Evolutionary conservation across 2,113 vertebrate genomes (phyloP).

Genomic region (Mobula birostris): DNA sequence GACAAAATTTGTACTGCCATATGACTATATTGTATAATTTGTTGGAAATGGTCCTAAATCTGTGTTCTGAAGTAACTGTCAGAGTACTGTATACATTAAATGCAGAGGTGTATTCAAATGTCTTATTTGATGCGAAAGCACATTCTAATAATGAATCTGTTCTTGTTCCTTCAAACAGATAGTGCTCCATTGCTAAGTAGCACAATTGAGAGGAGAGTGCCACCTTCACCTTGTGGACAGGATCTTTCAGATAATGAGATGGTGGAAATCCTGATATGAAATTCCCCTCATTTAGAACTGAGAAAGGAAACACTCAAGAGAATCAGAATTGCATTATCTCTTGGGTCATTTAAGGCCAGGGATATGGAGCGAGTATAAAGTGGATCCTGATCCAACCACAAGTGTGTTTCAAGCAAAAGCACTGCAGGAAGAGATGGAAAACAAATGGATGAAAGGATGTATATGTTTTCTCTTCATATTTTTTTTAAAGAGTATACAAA

Average conservation of each 20-base stretch:
- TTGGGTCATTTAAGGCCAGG: not conserved
- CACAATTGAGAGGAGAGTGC: slow-evolving; percentile 56
- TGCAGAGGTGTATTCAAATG: not conserved
- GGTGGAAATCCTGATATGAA: slow-evolving; percentile 75
- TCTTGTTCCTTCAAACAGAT: not conserved
- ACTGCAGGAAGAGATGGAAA: not conserved
- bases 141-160: not conserved
- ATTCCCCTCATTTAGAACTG: slow-evolving; percentile 11
- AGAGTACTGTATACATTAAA: not conserved
- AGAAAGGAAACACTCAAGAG: not conserved
- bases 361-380: not conserved
- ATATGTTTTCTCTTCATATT: not conserved
- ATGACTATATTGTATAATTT: not conserved
- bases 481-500: not conserved
- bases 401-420: not conserved
- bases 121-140: not conserved
- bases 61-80: not conserved
- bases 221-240: slow-evolving; percentile 52
- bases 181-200: slow-evolving; percentile 1
- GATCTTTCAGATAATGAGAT: slow-evolving; percentile 66
- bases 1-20: not conserved
- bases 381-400: not conserved
- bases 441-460: not conserved
- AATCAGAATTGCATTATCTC: not conserved
- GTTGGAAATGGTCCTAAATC: not conserved